These are phyloP conservation scores for Gymnothorax reevesii DNA, from an alignment of 2,797 vertebrate species.

Conservation along the genomic window DNA sequence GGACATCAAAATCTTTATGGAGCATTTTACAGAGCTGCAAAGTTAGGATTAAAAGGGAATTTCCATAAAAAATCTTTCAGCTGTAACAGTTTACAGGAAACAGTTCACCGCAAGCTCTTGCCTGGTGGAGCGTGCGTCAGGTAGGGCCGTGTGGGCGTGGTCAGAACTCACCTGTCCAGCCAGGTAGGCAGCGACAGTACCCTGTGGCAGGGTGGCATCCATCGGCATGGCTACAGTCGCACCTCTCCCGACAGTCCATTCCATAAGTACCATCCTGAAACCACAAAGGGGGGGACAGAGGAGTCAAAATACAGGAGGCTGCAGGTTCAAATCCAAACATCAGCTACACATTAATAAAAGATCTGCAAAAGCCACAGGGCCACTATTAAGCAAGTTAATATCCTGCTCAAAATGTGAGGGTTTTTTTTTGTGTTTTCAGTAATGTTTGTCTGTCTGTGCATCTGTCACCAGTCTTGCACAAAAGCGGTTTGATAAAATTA, in stretches of 20 bases:
- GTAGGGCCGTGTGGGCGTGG: neutral
- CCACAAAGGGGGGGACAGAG: neutral
- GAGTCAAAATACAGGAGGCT: neutral
- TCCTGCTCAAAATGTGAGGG: no score
- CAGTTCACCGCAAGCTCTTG: neutral
- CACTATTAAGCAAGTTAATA: neutral
- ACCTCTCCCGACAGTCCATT: constrained; percentile 86
- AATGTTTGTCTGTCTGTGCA: no score
- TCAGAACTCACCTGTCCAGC: constrained; percentile 86
- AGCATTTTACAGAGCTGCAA: no score
- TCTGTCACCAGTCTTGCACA: no score
- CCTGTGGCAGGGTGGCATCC: constrained; percentile 90
- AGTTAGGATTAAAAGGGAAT: no score
- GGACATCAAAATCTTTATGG: no score
- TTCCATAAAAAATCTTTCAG: no score
- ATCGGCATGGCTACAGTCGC: constrained; percentile 93
- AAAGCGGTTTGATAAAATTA: no score
- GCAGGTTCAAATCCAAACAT: neutral
- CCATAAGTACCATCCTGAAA: constrained; percentile 89
- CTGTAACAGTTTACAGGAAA: neutral
- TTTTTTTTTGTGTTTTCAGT: no score
- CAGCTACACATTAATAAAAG: neutral
- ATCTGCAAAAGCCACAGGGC: neutral
- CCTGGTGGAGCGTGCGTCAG: neutral
- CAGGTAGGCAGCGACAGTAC: constrained; percentile 88